Evolutionary conservation across 2,888 invertebrate species (phyloP), one percentile per base, ranked within the genome.

Genomic region (Amiota communis): DNA sequence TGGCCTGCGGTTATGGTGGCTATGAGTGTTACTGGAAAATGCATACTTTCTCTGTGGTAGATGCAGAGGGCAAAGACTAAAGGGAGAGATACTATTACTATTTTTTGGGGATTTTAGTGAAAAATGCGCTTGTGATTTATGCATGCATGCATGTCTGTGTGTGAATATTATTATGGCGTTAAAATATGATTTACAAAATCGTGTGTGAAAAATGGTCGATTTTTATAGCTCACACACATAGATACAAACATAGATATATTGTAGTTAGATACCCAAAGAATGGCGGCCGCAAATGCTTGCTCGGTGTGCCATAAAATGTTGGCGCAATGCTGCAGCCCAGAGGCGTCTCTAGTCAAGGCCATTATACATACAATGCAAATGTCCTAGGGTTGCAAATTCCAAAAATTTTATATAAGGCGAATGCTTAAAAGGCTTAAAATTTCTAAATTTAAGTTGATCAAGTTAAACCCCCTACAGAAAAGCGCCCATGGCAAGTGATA

Each of bases 111-210:
- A 36, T 53, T 69, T 71, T 51, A 59, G 47, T 70, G 36, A 13
- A 61, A 49, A 61, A 49, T 53, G 70, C 64, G 46, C 51, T 63
- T 13, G 57, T 23, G 71, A 20, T 74, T 48, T 68, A 63, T 63
- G 53, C 63, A 17, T 47, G 56, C 53, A n/a, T n/a, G 20, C 51
- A 17, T 67, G 82, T 81, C 76, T 75, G 56, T 75, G 80, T 81
- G 83, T 83, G 82, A 85, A 83, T 83, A 83, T 84, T 82, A 82
- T 84, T 82, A 84, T 82, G 84, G 84, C 82, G 83, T 82, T 83
- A 83, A 83, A 84, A 83, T 83, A 83, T 83, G 83, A 83, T 83
- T 82, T 83, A 80, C 75, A 84, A 83, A 84, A 83, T 80, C 83
- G 79, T 83, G 83, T 83, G 79, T 78, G 83, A 83, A 79, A 80